Conservation (phyloP, 2,888 invertebrate genomes). For the Formica aserva region DNA sequence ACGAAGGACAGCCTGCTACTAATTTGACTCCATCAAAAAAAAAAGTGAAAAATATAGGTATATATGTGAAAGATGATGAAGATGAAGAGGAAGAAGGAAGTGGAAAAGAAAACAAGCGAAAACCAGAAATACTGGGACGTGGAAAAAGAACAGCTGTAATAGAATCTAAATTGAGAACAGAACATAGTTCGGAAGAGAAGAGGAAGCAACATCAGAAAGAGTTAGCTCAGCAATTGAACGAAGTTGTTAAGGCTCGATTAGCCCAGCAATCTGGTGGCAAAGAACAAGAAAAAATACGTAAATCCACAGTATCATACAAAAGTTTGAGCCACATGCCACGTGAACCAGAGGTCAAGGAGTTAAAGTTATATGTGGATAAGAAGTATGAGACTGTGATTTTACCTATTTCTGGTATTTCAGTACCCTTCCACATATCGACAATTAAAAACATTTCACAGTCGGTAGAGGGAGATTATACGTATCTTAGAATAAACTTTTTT, state of each 20-base stretch:
- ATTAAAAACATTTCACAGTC: slow-evolving; percentile 99
- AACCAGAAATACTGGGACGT: slow-evolving; percentile 90
- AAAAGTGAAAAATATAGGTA: slow-evolving; percentile 97
- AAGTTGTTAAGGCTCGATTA: slow-evolving; percentile 96
- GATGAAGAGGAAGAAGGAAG: slow-evolving; percentile 92
- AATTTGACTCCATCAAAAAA: slow-evolving; percentile 97
- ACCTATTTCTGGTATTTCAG: slow-evolving; percentile 98
- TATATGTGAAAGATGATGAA: slow-evolving; percentile 96
- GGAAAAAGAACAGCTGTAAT: slow-evolving; percentile 96
- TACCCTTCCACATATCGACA: slow-evolving; percentile 99
- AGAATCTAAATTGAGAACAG: slow-evolving; percentile 96
- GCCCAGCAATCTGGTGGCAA: slow-evolving; percentile 95
- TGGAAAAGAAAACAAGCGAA: slow-evolving; percentile 88
- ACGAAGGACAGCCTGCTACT: slow-evolving; percentile 93
- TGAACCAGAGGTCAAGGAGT: slow-evolving; percentile 96
- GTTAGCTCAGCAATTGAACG: slow-evolving; percentile 95
- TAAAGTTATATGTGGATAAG: slow-evolving; percentile 98
- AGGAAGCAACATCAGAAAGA: slow-evolving; percentile 98
- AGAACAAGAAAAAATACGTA: slow-evolving; percentile 95
- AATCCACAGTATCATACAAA: slow-evolving; percentile 98
- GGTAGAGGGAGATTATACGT: slow-evolving; percentile 99
- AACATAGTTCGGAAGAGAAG: slow-evolving; percentile 98
- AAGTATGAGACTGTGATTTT: slow-evolving; percentile 99
- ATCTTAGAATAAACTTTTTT: slow-evolving; percentile 98
- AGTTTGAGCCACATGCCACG: slow-evolving; percentile 96